These are phyloP conservation scores for Drosophila nikananu DNA, from an alignment of 1,140 invertebrate genomes.

Conservation along the genomic window DNA sequence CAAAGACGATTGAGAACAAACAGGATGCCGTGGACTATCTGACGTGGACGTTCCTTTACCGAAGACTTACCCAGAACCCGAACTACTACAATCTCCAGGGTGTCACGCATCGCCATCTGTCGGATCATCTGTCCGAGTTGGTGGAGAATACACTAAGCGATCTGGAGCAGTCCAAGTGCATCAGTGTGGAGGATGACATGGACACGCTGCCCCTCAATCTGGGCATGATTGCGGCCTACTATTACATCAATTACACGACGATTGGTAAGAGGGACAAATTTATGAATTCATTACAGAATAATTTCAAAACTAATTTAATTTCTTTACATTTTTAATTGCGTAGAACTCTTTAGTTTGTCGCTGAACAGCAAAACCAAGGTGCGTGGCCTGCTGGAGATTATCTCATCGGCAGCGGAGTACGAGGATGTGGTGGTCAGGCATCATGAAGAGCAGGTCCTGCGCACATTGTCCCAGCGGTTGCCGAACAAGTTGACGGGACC, in stretches of 20 bases:
- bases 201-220: slow-evolving; percentile 98
- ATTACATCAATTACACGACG: slow-evolving; percentile 99
- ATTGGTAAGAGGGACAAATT: slow-evolving; percentile 89
- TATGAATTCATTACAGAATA: too few species aligned
- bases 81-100: slow-evolving; percentile 99
- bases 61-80: slow-evolving; percentile 98
- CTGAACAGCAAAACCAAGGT: slow-evolving; percentile 99
- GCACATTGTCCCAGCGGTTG: slow-evolving; percentile 91
- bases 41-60: slow-evolving; percentile 99
- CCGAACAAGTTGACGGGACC: slow-evolving; percentile 91
- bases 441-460: slow-evolving; percentile 96
- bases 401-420: slow-evolving; percentile 98
- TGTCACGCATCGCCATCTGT: slow-evolving; percentile 97
- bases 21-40: slow-evolving; percentile 99
- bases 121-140: slow-evolving; percentile 99
- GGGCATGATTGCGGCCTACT: slow-evolving; percentile 99
- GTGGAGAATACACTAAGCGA: slow-evolving; percentile 98
- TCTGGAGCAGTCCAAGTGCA: slow-evolving; percentile 99
- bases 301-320: background rate
- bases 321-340: slow-evolving; percentile 16
- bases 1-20: slow-evolving; percentile 99
- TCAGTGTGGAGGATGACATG: slow-evolving; percentile 99
- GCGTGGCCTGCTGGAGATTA: slow-evolving; percentile 98
- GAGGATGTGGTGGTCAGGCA: slow-evolving; percentile 97
- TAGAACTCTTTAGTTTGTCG: slow-evolving; percentile 98